A percentile compares a stretch with the other conserved stretches of the same genome.
These are phyloP conservation scores for Chelonia mydas DNA, from an alignment of 2,797 vertebrate genomes.

Conservation along the genomic window DNA sequence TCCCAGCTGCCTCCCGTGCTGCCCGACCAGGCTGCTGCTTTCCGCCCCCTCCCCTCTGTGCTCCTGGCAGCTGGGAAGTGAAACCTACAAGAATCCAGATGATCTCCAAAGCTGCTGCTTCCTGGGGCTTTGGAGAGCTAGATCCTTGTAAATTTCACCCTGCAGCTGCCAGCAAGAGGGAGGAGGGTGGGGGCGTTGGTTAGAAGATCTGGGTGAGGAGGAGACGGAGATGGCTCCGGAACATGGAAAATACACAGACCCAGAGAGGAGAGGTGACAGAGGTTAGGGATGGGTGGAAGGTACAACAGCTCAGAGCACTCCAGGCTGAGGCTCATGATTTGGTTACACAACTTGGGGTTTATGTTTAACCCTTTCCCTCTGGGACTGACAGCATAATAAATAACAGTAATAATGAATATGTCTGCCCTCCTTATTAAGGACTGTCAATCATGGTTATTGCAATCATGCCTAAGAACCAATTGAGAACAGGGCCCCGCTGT, in stretches of 20 bases:
- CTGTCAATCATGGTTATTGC: not conserved
- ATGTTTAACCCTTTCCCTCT: not conserved
- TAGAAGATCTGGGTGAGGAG: not conserved
- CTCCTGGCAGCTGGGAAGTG: conserved; percentile 51
- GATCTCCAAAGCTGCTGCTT: not conserved
- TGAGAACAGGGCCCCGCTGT: not conserved
- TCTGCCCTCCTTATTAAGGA: not conserved
- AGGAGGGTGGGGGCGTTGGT: not conserved
- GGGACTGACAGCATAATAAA: not conserved
- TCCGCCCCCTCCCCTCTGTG: not conserved
- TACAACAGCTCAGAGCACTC: not conserved
- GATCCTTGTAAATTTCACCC: not conserved
- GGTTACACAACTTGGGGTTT: not conserved
- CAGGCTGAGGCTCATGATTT: accelerated
- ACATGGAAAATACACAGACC: not conserved
- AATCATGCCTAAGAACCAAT: accelerated
- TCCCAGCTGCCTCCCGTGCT: conserved; percentile 26
- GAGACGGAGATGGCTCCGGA: not conserved
- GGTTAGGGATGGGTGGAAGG: not conserved
- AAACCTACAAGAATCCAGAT: not conserved
- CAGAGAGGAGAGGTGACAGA: not conserved
- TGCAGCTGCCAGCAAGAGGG: conserved; percentile 4
- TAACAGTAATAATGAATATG: not conserved
- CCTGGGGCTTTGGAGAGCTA: not conserved
- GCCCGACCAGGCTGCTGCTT: conserved; percentile 3